Conservation (phyloP, 2,888 invertebrate genomes). For the Cosmopolites sordidus region DNA sequence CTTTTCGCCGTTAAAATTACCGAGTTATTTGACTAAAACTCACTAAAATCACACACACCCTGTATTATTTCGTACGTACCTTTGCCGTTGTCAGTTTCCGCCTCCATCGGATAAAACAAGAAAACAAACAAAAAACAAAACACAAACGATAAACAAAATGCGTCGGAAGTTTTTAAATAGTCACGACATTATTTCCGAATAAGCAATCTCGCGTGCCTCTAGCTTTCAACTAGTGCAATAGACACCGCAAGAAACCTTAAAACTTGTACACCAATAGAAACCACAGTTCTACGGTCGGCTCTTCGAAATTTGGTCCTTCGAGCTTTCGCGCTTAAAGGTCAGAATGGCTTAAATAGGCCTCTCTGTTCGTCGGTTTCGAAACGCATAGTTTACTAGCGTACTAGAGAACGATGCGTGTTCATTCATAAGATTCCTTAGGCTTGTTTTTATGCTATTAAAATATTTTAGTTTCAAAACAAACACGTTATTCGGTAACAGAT, state of each 20-base stretch:
- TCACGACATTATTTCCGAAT: constrained; percentile 1
- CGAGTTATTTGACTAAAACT: not conserved
- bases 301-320: not conserved
- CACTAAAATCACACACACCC: not conserved
- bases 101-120: not conserved
- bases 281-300: not conserved
- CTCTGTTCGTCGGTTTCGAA: not conserved
- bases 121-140: not conserved
- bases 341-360: not conserved
- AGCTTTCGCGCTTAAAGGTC: not conserved
- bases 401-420: not conserved
- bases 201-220: not conserved
- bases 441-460: constrained; percentile 1
- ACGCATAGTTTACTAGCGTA: constrained; percentile 1
- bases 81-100: not conserved
- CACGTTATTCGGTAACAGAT: not conserved
- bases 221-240: constrained; percentile 2
- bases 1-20: not conserved
- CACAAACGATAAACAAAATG: not conserved
- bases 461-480: constrained; percentile 1
- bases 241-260: constrained; percentile 1
- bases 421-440: constrained; percentile 1
- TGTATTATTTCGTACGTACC: not conserved
- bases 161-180: not conserved
- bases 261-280: constrained; percentile 2